Base-by-base conservation (phyloP, 2,888 invertebrate species). In the Allolobophora icterica region DNA sequence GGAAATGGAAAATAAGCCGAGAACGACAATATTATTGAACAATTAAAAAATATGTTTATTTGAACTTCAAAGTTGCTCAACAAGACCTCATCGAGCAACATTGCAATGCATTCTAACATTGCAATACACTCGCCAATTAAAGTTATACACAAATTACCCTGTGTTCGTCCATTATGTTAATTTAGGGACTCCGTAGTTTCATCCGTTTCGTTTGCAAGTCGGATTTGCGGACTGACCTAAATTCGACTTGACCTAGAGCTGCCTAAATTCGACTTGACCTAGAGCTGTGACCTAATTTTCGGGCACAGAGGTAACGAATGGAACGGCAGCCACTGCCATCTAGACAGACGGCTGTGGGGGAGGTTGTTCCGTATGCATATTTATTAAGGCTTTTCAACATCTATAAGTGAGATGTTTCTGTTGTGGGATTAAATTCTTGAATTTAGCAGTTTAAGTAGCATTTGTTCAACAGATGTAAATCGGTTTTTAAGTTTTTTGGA, bases 361-460 rank as follows among this genome's bases (percentile, higher is more conserved):
- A 5, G 30, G 2, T n/a, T n/a, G 11, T 11, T 30, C 71, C 71
- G 30, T 8, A 71, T 71, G 71, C 30, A 71, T 71, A 71, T 71
- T 71, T 71, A 71, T 71, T 30, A 71, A n/a, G 71, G 71, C 30
- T n/a, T 71, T n/a, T 71, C 71, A 71, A 71, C 71, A 8, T 71
- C 71, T 71, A 71, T 71, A 11, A 71, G 11, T 71, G 71, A 71
- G 71, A 71, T 71, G 71, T 71, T 71, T 71, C 71, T 71, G 71
- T 71, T 71, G 52, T 71, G 30, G 71, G 30, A 71, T 71, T 71
- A 71, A 71, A 71, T 71, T 71, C 71, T 71, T 71, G n/a, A 71
- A 71, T n/a, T 8, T 71, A 17, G 30, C 71, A n/a, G 71, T n/a
- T 71, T 71, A n/a, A 71, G 52, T 71, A 0, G n/a, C 13, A n/a